A percentile compares a stretch with the other conserved stretches of the same genome.
Conservation (phyloP, 2,888 invertebrate genomes). For the Lutraria lutraria region DNA sequence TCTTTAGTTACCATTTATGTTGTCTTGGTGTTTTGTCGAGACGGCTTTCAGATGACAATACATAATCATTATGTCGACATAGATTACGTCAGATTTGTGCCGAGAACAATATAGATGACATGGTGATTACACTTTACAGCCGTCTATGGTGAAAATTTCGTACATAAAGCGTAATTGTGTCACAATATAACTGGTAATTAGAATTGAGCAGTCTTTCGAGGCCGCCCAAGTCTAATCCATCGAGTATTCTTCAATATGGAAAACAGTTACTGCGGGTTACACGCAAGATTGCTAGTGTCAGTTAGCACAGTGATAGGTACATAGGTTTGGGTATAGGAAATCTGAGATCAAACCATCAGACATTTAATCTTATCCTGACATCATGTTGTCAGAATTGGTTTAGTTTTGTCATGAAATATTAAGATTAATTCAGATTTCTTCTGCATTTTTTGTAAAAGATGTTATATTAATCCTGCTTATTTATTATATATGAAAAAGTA, state of each 20-base stretch:
- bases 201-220: conserved; percentile 14
- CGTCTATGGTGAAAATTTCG: conserved; percentile 26
- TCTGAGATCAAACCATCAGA: neutral
- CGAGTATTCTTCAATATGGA: conserved; percentile 19
- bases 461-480: too few species aligned
- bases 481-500: too few species aligned
- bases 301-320: neutral
- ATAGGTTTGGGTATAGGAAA: neutral
- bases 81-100: conserved; percentile 42
- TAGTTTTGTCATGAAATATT: neutral
- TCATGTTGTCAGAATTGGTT: neutral
- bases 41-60: conserved; percentile 20
- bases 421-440: too few species aligned
- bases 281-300: neutral
- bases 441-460: too few species aligned
- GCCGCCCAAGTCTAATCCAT: conserved; percentile 27
- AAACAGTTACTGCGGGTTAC: conserved; percentile 12
- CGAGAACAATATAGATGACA: conserved; percentile 21
- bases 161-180: conserved; percentile 40
- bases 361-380: neutral
- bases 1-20: conserved; percentile 22
- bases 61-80: conserved; percentile 35
- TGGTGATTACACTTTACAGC: conserved; percentile 25
- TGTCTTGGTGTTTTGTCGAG: conserved; percentile 19
- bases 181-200: conserved; percentile 37